A percentile compares a stretch with the other conserved stretches of the same genome.
phyloP scores from a whole-genome alignment of 2,113 vertebrate genomes.

The Embiotoca jacksoni region DNA sequence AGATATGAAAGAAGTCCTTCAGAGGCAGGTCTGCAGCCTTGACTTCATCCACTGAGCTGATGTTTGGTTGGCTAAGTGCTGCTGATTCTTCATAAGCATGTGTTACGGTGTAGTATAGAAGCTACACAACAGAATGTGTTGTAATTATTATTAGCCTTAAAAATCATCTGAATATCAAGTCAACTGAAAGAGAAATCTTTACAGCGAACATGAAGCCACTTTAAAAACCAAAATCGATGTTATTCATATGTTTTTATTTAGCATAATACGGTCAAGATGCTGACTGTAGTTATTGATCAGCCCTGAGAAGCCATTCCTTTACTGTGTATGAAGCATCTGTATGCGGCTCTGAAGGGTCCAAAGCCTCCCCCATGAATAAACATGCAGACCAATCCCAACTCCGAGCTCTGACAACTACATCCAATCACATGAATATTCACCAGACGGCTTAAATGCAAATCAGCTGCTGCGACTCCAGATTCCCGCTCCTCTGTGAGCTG shows the following conservation, averaged over 20 bases:
- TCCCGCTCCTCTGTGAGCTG: constrained; percentile 43
- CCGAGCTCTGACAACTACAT: constrained; percentile 66
- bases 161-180: not conserved
- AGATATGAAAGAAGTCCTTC: not conserved
- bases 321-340: constrained; percentile 17
- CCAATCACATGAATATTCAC: constrained; percentile 77
- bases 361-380: constrained; percentile 67
- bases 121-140: not conserved
- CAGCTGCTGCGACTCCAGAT: constrained; percentile 57
- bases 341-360: constrained; percentile 37
- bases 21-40: not conserved
- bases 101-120: not conserved
- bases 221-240: constrained; percentile 10
- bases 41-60: not conserved
- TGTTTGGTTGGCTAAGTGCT: not conserved
- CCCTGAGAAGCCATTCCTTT: constrained; percentile 32
- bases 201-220: not conserved
- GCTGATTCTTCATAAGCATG: not conserved
- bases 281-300: constrained; percentile 33
- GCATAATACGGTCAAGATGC: constrained; percentile 37
- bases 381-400: constrained; percentile 58
- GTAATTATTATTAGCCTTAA: too few species aligned
- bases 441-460: constrained; percentile 68
- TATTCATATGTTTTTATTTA: constrained; percentile 12
- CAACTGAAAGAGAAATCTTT: not conserved